These are phyloP conservation scores for Asarcornis scutulata DNA, from an alignment of 2,113 vertebrate genomes.

Conservation along the genomic window DNA sequence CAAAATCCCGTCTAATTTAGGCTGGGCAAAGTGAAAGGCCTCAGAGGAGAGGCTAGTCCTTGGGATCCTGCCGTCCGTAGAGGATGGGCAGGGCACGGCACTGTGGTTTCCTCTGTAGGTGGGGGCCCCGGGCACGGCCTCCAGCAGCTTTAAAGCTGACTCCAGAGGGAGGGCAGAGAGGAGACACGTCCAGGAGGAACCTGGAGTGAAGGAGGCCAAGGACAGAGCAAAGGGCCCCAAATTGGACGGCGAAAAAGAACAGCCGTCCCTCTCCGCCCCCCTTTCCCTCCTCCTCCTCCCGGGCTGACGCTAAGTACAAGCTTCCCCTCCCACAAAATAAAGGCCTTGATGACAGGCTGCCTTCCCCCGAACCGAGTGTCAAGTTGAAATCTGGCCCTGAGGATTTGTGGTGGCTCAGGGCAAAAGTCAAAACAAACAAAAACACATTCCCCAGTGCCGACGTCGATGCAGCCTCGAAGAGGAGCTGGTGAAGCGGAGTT, in stretches of 20 bases:
- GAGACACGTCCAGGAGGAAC: background rate
- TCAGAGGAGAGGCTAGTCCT: background rate
- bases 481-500: background rate
- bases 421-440: constrained; percentile 42
- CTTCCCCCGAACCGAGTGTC: background rate
- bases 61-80: background rate
- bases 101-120: background rate
- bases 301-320: background rate
- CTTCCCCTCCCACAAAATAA: background rate
- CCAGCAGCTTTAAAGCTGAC: background rate
- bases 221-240: background rate
- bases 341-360: constrained; percentile 32
- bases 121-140: background rate
- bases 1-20: background rate
- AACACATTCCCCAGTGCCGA: constrained; percentile 25
- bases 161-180: background rate
- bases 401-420: constrained; percentile 34
- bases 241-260: background rate
- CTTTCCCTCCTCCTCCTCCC: background rate
- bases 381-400: constrained; percentile 3
- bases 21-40: background rate
- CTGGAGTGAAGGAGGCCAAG: background rate
- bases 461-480: background rate
- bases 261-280: background rate
- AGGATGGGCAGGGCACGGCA: rapidly evolving